Evolutionary conservation across 2,113 vertebrate genomes (phyloP), one percentile per base, ranked within the genome.

Genomic region (Solenodon paradoxus): DNA sequence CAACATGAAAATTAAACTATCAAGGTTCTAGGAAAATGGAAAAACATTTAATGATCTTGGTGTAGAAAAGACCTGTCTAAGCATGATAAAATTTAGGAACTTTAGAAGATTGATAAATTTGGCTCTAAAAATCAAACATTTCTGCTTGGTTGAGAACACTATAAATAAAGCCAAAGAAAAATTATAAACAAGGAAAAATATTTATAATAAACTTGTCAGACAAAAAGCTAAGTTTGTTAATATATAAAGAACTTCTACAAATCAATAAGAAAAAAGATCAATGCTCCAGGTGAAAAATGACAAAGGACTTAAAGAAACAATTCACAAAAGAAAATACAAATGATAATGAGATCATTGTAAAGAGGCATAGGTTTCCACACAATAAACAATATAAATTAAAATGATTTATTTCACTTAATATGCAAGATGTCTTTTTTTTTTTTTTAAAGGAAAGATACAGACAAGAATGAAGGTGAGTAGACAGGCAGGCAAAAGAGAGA

Each of bases 1-100:
- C 92, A 93, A 94, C 51, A 81, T 84, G 75, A 89, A 96, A 95
- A 90, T 95, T 87, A 95, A 95, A 95, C 47, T 94, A 87, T 78
- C 80, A 90, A 45, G 17, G 10, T 69, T 88, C 35, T 90, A 95
- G 87, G 80, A n/a, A 81, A 88, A 80, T 81, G 81, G 89, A 1
- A 53, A 5, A 4, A 53, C 84, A 93, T 49, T 45, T 74, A 85
- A 79, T 85, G 64, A 83, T 89, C 38, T 64, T 87, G 19, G 40
- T 88, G 53, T 75, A 79, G 55, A 95, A 49, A 77, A 91, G 26
- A 80, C n/a, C 57, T 82, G 90, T 64, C 9, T 91, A 87, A 80
- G 64, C 40, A 63, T 77, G 19, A 83, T 77, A 87, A 84, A 94
- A 93, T 75, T 83, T 45, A 88, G 30, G 47, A 83, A 11, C 10